Base-by-base conservation (phyloP, 2,113 vertebrate genomes). In the Cygnus buccinator region DNA sequence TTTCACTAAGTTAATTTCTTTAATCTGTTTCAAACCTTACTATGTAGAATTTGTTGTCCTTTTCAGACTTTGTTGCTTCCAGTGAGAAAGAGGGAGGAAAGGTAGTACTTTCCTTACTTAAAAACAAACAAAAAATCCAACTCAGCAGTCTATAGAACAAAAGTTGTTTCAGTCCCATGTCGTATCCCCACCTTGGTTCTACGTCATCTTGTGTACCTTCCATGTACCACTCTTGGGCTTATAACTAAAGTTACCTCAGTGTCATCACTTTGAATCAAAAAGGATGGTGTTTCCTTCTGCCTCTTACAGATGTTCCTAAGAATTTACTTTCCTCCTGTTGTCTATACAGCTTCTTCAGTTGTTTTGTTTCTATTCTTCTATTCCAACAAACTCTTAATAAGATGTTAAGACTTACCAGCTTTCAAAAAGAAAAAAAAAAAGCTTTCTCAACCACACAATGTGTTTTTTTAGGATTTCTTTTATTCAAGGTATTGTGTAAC, bases 291-390 rank as follows among this genome's bases (percentile, higher is more conserved):
- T 46, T 46, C 44, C 18, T 46, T 46, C 18, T 46, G 44, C 44
- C 44, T 46, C 44, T 46, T 46, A 46, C 8, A 46, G 44, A 19
- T 46, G 44, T 75, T 90, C 33, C 43, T 44, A 67, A 73, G 33
- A 74, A 20, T 79, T 80, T 90, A 81, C 33, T 92, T 92, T 89
- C 81, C 54, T 57, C 67, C 48, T 83, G 31, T 17, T 54, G n/a
- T 37, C 37, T 43, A 61, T 37, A 61, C 16, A 67, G 41, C 52
- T 89, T 83, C 61, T 78, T 90, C 43, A 48, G 33, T 50, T 90
- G 39, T 59, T 95, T 78, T 83, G 43, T 74, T 95, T 95, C 61
- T 86, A 21, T 90, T 82, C 86, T 86, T 86, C 70, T 89, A 23
- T 82, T 94, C 71, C 54, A 73, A 54, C 46, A 89, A 89, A 81